Evolutionary conservation across 2,113 vertebrate species (phyloP), one percentile per base, ranked within the genome.

Genomic region (Collichthys lucidus): DNA sequence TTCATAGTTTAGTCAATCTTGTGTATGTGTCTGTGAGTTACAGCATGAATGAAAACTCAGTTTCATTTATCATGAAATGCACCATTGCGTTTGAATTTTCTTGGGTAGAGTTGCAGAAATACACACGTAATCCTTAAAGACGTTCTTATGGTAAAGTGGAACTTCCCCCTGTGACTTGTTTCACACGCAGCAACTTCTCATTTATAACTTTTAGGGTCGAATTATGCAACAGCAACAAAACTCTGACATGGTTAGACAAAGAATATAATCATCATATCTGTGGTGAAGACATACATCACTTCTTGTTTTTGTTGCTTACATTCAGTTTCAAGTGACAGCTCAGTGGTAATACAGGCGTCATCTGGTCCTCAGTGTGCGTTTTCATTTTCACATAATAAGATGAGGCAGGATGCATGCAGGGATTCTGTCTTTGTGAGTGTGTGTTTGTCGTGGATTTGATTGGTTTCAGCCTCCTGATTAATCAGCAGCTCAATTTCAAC

Each of bases 391-490:
- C 26, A 67, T 53, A 60, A 15, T 44, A 5, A 63, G 5, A 61
- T 61, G 47, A 68, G 42, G 42, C 8, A 44, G 47, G 67, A 24
- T 20, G 20, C 46, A 52, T 52, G 59, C 64, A 5, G 17, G 11
- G 24, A 8, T 49, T 64, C 3, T 62, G 31, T 8, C 52, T 76
- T 56, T 60, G 14, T 74, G 64, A 16, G 22, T 29, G 57, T 35
- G 46, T 62, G 40, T 56, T 4, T 42, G 46, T 53, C 50, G 31
- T 67, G 0, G 24, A 50, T 65, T 44, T 86, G 62, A 86, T 71
- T 85, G 5, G 53, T 77, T 81, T 83, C 63, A 73, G 52, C 57
- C 46, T 44, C 40, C 74, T 83, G 53, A 88, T 85, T 80, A 63
- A 79, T 82, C 65, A 70, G 77, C 77, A 53, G 49, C 2, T 44